These are phyloP conservation scores for Entomyzon cyanotis DNA, from an alignment of 2,113 vertebrate genomes.

Conservation along the genomic window DNA sequence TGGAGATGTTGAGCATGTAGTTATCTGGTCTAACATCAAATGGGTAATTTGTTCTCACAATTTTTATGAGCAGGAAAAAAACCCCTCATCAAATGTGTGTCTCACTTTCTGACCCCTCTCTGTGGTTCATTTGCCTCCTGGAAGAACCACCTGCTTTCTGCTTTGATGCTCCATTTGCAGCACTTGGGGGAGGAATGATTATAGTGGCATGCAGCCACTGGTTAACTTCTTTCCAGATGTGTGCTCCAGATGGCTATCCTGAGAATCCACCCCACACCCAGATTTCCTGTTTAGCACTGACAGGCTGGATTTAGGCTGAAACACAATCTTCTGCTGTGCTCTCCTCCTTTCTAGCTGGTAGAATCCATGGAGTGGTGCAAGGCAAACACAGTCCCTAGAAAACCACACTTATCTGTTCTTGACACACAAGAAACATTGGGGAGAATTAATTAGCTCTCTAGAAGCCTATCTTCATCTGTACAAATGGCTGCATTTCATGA, in stretches of 20 bases:
- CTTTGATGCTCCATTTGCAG: constrained; percentile 57
- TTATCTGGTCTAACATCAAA: background rate
- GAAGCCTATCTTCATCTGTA: background rate
- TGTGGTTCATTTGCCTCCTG: constrained; percentile 56
- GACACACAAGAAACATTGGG: background rate
- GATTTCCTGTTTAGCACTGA: constrained; percentile 9
- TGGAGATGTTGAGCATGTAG: background rate
- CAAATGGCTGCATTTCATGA: background rate
- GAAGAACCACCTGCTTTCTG: constrained; percentile 63
- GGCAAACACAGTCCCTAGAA: background rate
- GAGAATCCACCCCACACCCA: constrained; percentile 2
- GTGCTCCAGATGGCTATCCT: constrained; percentile 53
- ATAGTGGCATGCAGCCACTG: constrained; percentile 44
- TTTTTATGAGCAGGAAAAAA: constrained; percentile 3
- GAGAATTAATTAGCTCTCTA: background rate
- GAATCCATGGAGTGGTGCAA: background rate
- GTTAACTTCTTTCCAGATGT: constrained; percentile 58
- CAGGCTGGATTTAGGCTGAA: constrained; percentile 21
- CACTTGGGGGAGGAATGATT: constrained; percentile 56
- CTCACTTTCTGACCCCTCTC: constrained; percentile 42
- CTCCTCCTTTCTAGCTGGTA: background rate
- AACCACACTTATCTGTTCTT: background rate
- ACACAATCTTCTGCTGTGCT: background rate
- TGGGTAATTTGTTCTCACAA: constrained; percentile 52
- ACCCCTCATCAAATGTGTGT: background rate